Base-by-base conservation (phyloP, 1,140 invertebrate species). In the Philaenus spumarius region DNA sequence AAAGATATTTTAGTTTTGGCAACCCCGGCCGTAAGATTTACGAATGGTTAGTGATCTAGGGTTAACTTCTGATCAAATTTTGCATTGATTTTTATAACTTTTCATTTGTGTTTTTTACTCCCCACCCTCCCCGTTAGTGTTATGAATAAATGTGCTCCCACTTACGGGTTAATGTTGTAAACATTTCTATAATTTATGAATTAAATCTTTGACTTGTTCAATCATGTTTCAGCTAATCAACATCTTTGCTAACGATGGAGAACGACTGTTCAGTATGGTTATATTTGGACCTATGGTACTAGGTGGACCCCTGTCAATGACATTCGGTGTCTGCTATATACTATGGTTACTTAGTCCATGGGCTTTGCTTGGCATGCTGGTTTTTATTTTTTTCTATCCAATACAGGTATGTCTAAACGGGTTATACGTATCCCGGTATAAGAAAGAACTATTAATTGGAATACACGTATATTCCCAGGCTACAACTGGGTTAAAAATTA, bases 241-340 rank as follows among this genome's bases (percentile, higher is more conserved):
- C 64, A 72, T 87, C 54, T 85, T 84, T 68, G 79, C 81, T 19
- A 84, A 81, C 67, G 86, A 89, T 67, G 78, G 82, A 20, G 76
- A 81, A 67, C 75, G 83, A 35, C 71, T 88, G 12, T 86, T 82
- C 66, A 82, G 86, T 55, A 78, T 82, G 30, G 73, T 82, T 30
- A 71, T 79, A 22, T 79, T 81, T 63, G 78, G 77, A 22, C 81
- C 83, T 12, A 72, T 84, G 59, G 75, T 85, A 22, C 71, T 87
- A 37, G 78, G 78, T 26, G 84, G 84, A 4, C 84, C 85, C 9
- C 67, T 87, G 48, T 75, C 83, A 5, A 72, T 82, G 30, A 58
- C 82, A 35, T 78, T 76, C 40, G 81, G 80, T 12, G 64, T 79
- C 3, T 62, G 77, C 39, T 89, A 84, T 62, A 78, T 85, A 59